Conservation (phyloP, 2,797 vertebrate species). For the Tinamus major region DNA sequence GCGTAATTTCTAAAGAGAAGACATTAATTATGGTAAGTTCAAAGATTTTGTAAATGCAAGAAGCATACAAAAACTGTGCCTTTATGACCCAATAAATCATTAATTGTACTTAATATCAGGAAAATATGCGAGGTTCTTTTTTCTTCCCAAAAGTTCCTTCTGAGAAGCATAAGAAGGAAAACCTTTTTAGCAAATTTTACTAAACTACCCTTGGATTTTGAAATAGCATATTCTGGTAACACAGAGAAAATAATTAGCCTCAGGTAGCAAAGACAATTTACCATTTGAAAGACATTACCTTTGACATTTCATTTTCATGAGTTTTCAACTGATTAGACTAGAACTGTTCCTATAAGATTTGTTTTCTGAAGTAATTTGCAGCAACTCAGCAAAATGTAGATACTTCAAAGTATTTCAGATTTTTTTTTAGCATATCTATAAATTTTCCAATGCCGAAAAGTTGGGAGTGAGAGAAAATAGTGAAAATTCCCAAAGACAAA, state of each 20-base stretch:
- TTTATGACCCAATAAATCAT: neutral
- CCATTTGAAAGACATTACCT: neutral
- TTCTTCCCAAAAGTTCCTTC: neutral
- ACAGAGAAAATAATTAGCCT: neutral
- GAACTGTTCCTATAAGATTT: neutral
- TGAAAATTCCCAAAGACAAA: neutral
- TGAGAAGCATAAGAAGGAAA: neutral
- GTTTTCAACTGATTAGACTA: neutral
- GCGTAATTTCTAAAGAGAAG: rapidly evolving
- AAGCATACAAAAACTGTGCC: neutral
- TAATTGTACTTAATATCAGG: neutral
- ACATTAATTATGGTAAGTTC: neutral
- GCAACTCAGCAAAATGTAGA: neutral
- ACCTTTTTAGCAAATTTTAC: neutral
- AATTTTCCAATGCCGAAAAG: neutral
- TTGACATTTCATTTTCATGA: neutral
- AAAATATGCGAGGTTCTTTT: neutral
- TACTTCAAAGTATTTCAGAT: neutral
- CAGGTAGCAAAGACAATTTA: neutral
- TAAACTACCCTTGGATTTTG: neutral
- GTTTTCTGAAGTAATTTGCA: neutral
- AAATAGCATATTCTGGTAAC: neutral
- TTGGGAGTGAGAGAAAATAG: neutral
- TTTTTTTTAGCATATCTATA: neutral
- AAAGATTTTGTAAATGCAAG: neutral